Base-by-base conservation (phyloP, 53 echinoderm and acorn worm species). In the Arbacia lixula region DNA sequence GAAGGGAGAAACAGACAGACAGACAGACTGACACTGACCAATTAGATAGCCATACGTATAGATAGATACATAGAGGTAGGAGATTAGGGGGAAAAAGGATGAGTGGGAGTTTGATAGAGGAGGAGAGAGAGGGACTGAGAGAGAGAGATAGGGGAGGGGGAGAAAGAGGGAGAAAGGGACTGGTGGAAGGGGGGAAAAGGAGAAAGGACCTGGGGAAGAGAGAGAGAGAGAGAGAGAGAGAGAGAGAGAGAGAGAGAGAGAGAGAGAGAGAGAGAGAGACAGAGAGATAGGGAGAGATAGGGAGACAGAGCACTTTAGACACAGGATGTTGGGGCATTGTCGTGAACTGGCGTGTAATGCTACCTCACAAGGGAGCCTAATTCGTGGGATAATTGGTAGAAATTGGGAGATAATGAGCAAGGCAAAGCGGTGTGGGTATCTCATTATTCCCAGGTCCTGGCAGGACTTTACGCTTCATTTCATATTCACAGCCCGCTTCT, bases 371-470 rank as follows among this genome's bases (percentile, higher is more conserved):
- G 3, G 66, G 38, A 66, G 20, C 36, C 37, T 66, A 37, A 66
- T 66, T n/a, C 6, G 20, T n/a, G 21, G 38, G 36, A n/a, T 66
- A 66, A 66, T 66, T 66, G 66, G 37, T 20, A 37, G 66, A 66
- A 66, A 66, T 66, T 66, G 66, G 37, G 22, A 37, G 66, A 66
- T 66, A 66, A 66, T 66, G 36, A 66, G 37, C 36, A 66, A 66
- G 14, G 36, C 37, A 37, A 66, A n/a, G n/a, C n/a, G 66, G 36
- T 66, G 36, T 19, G 20, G 16, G 12, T 37, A 27, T 66, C 66
- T 36, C 19, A 20, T 66, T 4, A 37, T 66, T n/a, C 36, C 36
- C 66, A 20, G 38, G 36, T 10, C 19, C 8, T 6, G 66, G 37
- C 2, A 6, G n/a, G 38, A 21, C 38, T 66, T 66, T 36, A 36